Evolutionary conservation across 2,113 vertebrate species (phyloP).

Genomic region (Pantherophis guttatus): DNA sequence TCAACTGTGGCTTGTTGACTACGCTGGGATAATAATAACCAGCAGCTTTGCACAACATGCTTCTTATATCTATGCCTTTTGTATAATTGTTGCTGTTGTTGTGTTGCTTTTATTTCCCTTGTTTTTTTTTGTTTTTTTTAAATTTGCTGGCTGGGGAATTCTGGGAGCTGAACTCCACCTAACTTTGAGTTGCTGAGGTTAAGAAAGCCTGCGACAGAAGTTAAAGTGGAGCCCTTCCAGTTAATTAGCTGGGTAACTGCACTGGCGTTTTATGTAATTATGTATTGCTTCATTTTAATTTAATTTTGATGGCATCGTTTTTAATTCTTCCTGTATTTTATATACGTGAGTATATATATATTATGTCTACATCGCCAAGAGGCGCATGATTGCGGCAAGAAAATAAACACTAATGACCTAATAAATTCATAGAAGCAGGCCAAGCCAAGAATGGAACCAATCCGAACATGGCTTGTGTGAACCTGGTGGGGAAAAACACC

Average conservation of each 20-base stretch:
- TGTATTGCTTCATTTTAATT: not conserved
- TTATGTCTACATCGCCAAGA: not conserved
- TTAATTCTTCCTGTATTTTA: not conserved
- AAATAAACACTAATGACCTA: not conserved
- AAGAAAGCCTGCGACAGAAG: not conserved
- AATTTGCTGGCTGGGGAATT: not conserved
- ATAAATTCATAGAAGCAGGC: not conserved
- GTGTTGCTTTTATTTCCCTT: not conserved
- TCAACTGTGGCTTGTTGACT: not conserved
- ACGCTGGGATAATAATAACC: not conserved
- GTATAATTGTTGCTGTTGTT: not conserved
- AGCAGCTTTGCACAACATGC: not conserved
- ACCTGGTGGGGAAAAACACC: not conserved
- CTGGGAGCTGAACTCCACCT: not conserved
- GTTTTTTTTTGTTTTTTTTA: not conserved
- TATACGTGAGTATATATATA: not conserved
- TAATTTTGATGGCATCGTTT: not conserved
- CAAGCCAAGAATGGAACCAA: not conserved
- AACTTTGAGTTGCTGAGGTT: not conserved
- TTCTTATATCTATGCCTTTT: not conserved
- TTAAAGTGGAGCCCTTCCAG: not conserved
- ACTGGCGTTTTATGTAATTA: not conserved
- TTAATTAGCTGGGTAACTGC: not conserved
- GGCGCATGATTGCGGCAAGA: not conserved
- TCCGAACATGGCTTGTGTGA: not conserved